phyloP scores from a whole-genome alignment of 2,888 invertebrate genomes.

The Scrobipalpa costella region DNA sequence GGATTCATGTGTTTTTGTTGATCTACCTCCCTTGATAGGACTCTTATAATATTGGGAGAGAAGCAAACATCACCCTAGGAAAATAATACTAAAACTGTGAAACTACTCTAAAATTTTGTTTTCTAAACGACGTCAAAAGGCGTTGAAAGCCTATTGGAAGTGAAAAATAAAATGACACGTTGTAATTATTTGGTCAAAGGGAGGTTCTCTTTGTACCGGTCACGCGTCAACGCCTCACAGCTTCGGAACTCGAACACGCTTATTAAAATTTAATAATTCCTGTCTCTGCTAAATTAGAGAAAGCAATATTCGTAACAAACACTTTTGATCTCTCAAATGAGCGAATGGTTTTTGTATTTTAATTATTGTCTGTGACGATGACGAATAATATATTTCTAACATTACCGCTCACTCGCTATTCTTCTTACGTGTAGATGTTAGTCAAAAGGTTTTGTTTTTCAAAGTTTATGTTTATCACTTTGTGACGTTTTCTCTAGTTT shows the following conservation, averaged over 20 bases:
- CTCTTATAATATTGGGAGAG: too few species aligned
- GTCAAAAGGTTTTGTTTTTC: too few species aligned
- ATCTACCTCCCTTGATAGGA: too few species aligned
- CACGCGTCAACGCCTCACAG: constrained; percentile 39
- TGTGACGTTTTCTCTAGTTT: too few species aligned
- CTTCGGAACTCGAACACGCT: constrained; percentile 25
- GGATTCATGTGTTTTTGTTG: too few species aligned
- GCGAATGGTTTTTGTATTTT: neutral
- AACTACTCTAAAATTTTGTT: neutral
- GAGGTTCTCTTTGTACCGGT: constrained; percentile 39
- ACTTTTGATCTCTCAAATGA: constrained; percentile 27
- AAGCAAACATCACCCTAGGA: neutral
- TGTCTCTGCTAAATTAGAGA: constrained; percentile 33
- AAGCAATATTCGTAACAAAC: constrained; percentile 17
- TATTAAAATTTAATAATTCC: constrained; percentile 41
- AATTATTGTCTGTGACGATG: neutral
- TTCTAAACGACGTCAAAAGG: neutral
- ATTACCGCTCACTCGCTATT: too few species aligned
- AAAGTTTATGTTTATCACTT: too few species aligned
- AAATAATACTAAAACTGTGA: neutral
- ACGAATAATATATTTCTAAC: too few species aligned
- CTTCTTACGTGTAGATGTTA: too few species aligned
- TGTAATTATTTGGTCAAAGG: constrained; percentile 38
- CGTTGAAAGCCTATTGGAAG: constrained; percentile 36
- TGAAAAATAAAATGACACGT: constrained; percentile 34